Conservation (phyloP, 1,140 invertebrate genomes). For the Chrysopa pallens region DNA sequence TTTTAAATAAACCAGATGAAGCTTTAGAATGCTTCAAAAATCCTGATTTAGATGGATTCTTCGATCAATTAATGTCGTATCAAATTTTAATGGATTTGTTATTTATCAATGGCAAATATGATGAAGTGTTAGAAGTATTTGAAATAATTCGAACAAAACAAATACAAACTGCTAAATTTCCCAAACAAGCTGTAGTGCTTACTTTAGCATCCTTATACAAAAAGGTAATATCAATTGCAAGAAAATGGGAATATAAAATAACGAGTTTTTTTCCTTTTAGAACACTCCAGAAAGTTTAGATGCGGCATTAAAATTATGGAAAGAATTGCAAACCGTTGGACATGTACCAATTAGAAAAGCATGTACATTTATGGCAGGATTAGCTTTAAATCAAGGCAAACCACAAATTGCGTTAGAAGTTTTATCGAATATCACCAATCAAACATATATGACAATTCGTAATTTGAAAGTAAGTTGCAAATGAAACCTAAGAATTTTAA, state of each 20-base stretch:
- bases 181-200: constrained; percentile 44
- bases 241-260: constrained; percentile 1
- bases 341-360: constrained; percentile 35
- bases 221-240: constrained; percentile 33
- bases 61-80: constrained; percentile 49
- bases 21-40: constrained; percentile 48
- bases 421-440: constrained; percentile 25
- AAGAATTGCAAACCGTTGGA: constrained; percentile 31
- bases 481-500: too few species aligned
- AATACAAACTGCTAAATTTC: constrained; percentile 37
- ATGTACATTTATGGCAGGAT: constrained; percentile 35
- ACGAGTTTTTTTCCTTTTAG: constrained; percentile 25
- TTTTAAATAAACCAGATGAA: constrained; percentile 44
- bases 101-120: constrained; percentile 46
- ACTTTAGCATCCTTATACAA: constrained; percentile 54
- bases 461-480: constrained; percentile 39
- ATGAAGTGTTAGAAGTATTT: constrained; percentile 44
- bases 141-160: constrained; percentile 35
- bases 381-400: constrained; percentile 48
- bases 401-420: constrained; percentile 50
- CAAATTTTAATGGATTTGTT: constrained; percentile 55
- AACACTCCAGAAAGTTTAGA: constrained; percentile 49
- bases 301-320: constrained; percentile 39
- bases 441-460: constrained; percentile 43
- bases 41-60: constrained; percentile 37